Conservation (phyloP, 2,888 invertebrate species). For the Agonopterix arenella region DNA sequence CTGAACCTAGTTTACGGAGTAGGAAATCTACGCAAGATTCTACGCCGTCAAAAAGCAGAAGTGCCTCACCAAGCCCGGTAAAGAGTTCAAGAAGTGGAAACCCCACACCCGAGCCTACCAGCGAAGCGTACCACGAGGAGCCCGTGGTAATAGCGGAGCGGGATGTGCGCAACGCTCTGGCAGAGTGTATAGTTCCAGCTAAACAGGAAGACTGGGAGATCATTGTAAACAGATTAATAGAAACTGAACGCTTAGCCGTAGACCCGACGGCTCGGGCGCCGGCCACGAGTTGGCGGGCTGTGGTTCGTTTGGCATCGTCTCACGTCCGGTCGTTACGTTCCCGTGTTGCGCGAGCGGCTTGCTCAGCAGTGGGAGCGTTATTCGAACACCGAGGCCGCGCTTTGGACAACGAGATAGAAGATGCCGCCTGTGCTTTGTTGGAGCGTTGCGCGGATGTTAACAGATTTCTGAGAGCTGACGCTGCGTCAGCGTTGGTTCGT, state of each 20-base stretch:
- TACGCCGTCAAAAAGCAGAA: slow-evolving; percentile 29
- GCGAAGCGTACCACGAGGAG: slow-evolving; percentile 26
- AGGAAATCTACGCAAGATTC: slow-evolving; percentile 27
- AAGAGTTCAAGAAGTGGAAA: slow-evolving; percentile 26
- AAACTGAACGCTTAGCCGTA: slow-evolving; percentile 81
- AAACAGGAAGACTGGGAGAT: slow-evolving; percentile 89
- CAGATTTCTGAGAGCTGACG: slow-evolving; percentile 93
- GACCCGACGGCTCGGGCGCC: slow-evolving; percentile 84
- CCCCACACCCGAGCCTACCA: slow-evolving; percentile 36
- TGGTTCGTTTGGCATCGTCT: slow-evolving; percentile 83
- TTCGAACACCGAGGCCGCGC: slow-evolving; percentile 80
- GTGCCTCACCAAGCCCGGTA: slow-evolving; percentile 29
- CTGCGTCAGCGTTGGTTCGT: slow-evolving; percentile 86
- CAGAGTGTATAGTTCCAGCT: slow-evolving; percentile 63
- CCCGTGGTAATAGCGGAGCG: slow-evolving; percentile 28
- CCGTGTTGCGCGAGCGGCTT: slow-evolving; percentile 93
- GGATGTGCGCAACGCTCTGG: slow-evolving; percentile 57
- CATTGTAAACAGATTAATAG: slow-evolving; percentile 83
- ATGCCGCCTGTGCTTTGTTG: slow-evolving; percentile 86
- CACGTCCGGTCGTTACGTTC: slow-evolving; percentile 94
- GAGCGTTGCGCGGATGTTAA: slow-evolving; percentile 96
- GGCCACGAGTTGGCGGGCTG: slow-evolving; percentile 79
- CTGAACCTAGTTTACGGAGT: slow-evolving; percentile 18
- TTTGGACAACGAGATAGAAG: slow-evolving; percentile 88
- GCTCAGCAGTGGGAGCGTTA: slow-evolving; percentile 87